These are phyloP conservation scores for Thereva unica DNA, from an alignment of 2,888 invertebrate species.

Conservation along the genomic window DNA sequence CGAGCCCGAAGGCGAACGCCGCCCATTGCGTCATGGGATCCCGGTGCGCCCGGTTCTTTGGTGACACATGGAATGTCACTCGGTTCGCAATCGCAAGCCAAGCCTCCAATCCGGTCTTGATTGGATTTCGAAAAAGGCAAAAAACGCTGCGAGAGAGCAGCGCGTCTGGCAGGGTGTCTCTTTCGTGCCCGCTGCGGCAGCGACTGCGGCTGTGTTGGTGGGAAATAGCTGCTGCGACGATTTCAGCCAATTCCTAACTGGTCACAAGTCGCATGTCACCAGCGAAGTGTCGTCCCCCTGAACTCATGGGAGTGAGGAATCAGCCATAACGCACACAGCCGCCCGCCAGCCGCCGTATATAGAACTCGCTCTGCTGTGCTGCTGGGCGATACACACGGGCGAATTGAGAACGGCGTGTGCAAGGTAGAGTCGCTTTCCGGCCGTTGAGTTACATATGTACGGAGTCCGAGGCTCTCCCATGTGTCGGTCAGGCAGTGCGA, in stretches of 20 bases:
- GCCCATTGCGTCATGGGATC: too few relatives aligned
- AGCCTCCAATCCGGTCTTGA: slow-evolving; percentile 36
- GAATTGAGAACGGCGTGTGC: not conserved
- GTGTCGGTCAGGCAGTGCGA: too few relatives aligned
- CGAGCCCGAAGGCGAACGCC: too few relatives aligned
- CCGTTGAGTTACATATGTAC: too few relatives aligned
- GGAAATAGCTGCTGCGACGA: slow-evolving; percentile 30
- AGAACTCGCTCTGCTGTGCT: slow-evolving; percentile 1
- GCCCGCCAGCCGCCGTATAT: slow-evolving; percentile 32
- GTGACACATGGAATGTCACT: slow-evolving; percentile 32
- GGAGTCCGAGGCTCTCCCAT: too few relatives aligned
- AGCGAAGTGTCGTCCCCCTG: slow-evolving; percentile 44
- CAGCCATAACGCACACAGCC: slow-evolving; percentile 41
- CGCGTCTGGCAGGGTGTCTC: not conserved
- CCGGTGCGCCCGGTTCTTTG: not conserved
- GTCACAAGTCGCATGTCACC: slow-evolving; percentile 48
- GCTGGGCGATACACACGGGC: slow-evolving; percentile 13
- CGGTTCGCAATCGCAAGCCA: slow-evolving; percentile 11
- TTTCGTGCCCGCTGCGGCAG: not conserved
- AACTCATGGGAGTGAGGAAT: slow-evolving; percentile 43
- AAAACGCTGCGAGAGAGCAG: slow-evolving; percentile 1
- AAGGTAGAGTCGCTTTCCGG: not conserved
- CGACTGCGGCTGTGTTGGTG: slow-evolving; percentile 23
- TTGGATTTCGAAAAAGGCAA: slow-evolving; percentile 36
- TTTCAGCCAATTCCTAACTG: slow-evolving; percentile 45